phyloP scores from a whole-genome alignment of 1,140 invertebrate genomes.

The Papilio polyxenes region DNA sequence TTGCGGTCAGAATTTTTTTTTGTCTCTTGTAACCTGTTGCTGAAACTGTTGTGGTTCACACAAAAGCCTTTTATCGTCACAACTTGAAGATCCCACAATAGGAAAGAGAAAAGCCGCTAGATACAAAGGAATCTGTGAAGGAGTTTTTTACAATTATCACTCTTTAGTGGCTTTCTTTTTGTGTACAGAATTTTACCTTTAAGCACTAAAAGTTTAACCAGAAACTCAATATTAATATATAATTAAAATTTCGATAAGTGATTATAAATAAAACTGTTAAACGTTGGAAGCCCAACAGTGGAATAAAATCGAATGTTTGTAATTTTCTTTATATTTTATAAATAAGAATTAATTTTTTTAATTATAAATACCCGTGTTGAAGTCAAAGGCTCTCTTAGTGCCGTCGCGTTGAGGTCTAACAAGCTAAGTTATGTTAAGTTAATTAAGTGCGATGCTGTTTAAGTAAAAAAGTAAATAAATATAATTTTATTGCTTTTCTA shows the following conservation, averaged over 20 bases:
- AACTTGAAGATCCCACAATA: neutral
- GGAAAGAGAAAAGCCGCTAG: neutral
- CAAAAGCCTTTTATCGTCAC: neutral
- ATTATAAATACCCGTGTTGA: too few relatives aligned
- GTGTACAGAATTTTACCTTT: neutral
- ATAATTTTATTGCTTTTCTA: neutral
- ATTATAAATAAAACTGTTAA: too few relatives aligned
- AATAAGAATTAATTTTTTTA: too few relatives aligned
- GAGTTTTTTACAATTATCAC: neutral
- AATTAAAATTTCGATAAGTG: too few relatives aligned
- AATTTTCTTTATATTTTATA: too few relatives aligned
- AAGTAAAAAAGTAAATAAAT: neutral
- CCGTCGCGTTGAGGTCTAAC: too few relatives aligned
- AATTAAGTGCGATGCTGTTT: neutral
- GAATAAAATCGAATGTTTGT: too few relatives aligned
- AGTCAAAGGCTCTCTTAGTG: too few relatives aligned
- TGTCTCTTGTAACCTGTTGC: constrained; percentile 30
- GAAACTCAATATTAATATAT: too few relatives aligned
- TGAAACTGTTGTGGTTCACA: constrained; percentile 5
- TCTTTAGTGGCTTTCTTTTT: neutral
- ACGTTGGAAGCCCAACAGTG: too few relatives aligned
- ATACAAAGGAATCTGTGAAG: neutral
- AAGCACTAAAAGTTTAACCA: too few relatives aligned
- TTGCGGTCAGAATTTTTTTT: constrained; percentile 29
- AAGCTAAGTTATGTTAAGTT: neutral